phyloP scores from a whole-genome alignment of 2,888 invertebrate species.

The Galerucella calmariensis region DNA sequence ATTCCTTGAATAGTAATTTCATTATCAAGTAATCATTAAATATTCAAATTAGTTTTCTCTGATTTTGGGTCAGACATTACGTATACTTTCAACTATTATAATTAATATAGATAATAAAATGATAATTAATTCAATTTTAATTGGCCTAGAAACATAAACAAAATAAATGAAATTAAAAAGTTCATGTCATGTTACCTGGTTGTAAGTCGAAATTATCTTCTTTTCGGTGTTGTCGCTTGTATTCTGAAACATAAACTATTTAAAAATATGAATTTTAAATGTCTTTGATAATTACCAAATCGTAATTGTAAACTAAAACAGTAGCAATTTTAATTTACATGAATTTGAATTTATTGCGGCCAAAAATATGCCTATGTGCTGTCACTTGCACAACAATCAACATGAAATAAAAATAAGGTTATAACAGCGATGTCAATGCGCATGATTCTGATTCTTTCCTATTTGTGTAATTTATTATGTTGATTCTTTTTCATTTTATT shows the following conservation, averaged over 20 bases:
- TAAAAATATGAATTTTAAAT: not conserved
- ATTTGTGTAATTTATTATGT: too few species aligned
- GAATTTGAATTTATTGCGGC: not conserved
- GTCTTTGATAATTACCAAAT: not conserved
- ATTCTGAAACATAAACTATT: not conserved
- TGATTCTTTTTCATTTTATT: too few species aligned
- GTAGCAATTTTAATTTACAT: not conserved
- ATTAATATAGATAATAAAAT: not conserved
- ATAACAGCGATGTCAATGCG: slow-evolving; percentile 3
- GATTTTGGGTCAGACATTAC: not conserved
- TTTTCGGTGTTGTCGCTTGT: not conserved
- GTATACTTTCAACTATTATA: not conserved
- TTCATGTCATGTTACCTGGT: not conserved
- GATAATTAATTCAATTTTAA: not conserved
- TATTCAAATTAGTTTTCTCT: not conserved
- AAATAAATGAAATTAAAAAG: not conserved
- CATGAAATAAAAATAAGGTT: slow-evolving; percentile 10
- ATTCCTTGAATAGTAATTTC: not conserved
- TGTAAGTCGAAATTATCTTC: not conserved
- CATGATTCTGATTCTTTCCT: too few species aligned
- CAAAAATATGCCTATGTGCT: not conserved
- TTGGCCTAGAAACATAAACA: not conserved
- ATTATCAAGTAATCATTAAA: not conserved
- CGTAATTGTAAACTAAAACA: not conserved
- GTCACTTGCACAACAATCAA: not conserved